A percentile compares a stretch with the other conserved stretches of the same genome.
These are phyloP conservation scores for Drosophila subobscura DNA, from an alignment of 1,140 invertebrate species.

Conservation along the genomic window DNA sequence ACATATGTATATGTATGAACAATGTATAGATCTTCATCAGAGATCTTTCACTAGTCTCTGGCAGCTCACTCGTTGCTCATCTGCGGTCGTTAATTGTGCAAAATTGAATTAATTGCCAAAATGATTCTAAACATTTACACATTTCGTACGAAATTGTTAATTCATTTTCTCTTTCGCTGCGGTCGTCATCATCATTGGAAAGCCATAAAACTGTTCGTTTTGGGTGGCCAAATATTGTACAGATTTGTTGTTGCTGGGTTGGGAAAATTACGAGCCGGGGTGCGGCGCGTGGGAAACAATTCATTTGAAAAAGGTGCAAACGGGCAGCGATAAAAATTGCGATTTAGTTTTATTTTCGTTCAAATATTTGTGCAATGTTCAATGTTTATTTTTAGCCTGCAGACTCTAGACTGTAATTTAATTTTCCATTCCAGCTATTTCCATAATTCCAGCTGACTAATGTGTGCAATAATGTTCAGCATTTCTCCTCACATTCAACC, in stretches of 20 bases:
- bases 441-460: slow-evolving; percentile 44
- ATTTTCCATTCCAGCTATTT: background rate
- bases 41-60: slow-evolving; percentile 14
- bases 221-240: slow-evolving; percentile 35
- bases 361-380: slow-evolving; percentile 55
- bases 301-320: slow-evolving; percentile 69
- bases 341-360: slow-evolving; percentile 27
- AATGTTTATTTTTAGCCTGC: slow-evolving; percentile 21
- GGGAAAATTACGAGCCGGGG: slow-evolving; percentile 3
- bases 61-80: slow-evolving; percentile 19
- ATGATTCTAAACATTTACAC: slow-evolving; percentile 65
- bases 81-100: slow-evolving; percentile 68
- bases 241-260: background rate
- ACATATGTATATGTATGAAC: too few relatives aligned
- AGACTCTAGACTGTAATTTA: too few relatives aligned
- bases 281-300: slow-evolving; percentile 43
- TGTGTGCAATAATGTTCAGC: slow-evolving; percentile 29
- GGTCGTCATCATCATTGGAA: slow-evolving; percentile 67
- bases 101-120: slow-evolving; percentile 77
- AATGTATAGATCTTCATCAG: slow-evolving; percentile 3
- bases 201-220: slow-evolving; percentile 55
- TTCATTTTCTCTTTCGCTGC: background rate
- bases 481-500: too few relatives aligned
- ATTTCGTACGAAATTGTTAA: background rate
- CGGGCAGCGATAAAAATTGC: slow-evolving; percentile 59